phyloP scores from a whole-genome alignment of 2,113 vertebrate genomes.

The Prietella phreatophila region DNA sequence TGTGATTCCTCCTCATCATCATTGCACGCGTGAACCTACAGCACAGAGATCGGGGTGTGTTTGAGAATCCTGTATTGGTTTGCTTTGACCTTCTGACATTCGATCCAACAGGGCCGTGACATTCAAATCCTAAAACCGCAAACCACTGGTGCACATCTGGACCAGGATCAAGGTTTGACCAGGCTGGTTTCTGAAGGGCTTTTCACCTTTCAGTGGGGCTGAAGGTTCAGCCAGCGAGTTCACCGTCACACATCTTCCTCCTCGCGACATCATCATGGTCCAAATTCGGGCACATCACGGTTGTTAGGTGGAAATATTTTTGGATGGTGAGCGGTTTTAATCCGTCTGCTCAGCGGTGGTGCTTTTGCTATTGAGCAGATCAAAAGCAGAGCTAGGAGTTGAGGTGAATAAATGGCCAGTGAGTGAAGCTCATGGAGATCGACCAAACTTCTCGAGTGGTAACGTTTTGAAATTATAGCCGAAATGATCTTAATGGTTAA shows the following conservation, averaged over 20 bases:
- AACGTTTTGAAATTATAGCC: not conserved
- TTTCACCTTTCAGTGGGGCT: not conserved
- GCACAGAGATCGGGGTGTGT: not conserved
- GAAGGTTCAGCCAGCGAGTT: not conserved
- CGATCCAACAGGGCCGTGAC: not conserved
- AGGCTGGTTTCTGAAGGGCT: not conserved
- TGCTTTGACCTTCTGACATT: not conserved
- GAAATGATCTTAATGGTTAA: too few species aligned
- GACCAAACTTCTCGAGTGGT: not conserved
- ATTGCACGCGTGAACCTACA: not conserved
- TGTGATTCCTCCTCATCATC: not conserved
- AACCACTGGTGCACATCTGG: constrained; percentile 2
- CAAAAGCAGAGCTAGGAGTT: not conserved
- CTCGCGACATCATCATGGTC: not conserved
- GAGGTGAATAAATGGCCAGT: not conserved
- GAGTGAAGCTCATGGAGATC: not conserved
- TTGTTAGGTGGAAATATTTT: not conserved
- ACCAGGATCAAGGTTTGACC: not conserved
- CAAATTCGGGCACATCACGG: not conserved
- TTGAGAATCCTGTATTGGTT: not conserved
- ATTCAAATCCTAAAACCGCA: not conserved
- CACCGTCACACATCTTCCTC: not conserved
- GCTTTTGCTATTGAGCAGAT: not conserved
- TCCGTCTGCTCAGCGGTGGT: too few species aligned
- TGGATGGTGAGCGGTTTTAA: not conserved